Percentiles rank a stretch among this genome's conserved stretches.
Evolutionary conservation across 2,113 vertebrate species (phyloP).

Genomic region (Chlorodrepanis virens): DNA sequence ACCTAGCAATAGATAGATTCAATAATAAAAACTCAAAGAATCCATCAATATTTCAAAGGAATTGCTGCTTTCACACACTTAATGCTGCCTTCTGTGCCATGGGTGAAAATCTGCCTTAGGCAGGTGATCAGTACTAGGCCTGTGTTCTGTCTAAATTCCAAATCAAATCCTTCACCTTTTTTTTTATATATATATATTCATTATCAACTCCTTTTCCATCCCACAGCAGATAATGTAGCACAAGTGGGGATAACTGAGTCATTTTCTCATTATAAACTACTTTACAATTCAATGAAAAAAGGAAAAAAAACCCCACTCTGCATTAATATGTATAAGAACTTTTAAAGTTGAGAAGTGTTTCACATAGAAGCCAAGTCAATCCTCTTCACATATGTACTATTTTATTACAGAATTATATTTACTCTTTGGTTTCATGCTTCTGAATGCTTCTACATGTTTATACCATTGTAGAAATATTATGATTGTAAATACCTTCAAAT

Average conservation of each 20-base stretch:
- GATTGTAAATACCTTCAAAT: not conserved
- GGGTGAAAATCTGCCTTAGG: not conserved
- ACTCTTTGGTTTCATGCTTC: not conserved
- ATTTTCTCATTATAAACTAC: slow-evolving; percentile 59
- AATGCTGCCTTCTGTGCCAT: not conserved
- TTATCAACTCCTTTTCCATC: slow-evolving; percentile 8
- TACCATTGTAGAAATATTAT: not conserved
- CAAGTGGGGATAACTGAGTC: slow-evolving; percentile 43
- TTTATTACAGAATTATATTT: not conserved
- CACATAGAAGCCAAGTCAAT: not conserved
- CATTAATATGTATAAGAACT: slow-evolving; percentile 50
- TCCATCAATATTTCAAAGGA: slow-evolving; percentile 3
- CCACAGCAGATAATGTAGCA: slow-evolving; percentile 34
- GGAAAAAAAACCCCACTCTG: accelerated
- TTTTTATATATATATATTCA: not conserved
- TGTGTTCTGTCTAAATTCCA: not conserved
- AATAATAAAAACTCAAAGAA: not conserved
- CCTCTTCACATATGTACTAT: not conserved
- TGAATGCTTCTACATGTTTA: not conserved
- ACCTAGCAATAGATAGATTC: not conserved
- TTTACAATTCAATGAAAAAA: slow-evolving; percentile 55
- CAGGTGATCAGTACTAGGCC: not conserved
- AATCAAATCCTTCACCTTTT: not conserved
- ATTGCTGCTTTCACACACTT: not conserved
- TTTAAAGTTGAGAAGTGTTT: slow-evolving; percentile 7